Percentiles rank a stretch among this genome's conserved stretches.
These are phyloP conservation scores for Amia ocellicauda DNA, from an alignment of 2,113 vertebrate genomes.

Conservation along the genomic window DNA sequence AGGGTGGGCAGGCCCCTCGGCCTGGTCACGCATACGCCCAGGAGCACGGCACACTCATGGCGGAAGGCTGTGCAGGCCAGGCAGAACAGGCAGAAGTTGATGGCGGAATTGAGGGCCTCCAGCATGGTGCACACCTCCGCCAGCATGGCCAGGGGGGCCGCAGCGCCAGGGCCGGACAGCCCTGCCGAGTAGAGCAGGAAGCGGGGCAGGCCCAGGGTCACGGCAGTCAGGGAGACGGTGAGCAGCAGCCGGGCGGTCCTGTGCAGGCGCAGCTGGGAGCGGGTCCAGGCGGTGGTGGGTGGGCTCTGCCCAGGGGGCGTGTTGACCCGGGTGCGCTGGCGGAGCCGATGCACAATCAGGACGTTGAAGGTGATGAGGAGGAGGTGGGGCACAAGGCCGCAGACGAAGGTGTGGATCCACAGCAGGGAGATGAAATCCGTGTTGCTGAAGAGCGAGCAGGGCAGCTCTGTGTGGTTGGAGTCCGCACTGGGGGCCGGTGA, in stretches of 20 bases:
- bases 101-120: conserved; percentile 15
- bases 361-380: conserved; percentile 13
- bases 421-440: neutral
- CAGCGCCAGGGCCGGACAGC: neutral
- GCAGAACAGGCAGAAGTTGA: conserved; percentile 21
- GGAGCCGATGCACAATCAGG: conserved; percentile 2
- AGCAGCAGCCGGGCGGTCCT: conserved; percentile 12
- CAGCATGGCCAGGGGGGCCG: neutral
- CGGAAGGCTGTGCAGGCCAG: conserved; percentile 17
- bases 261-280: neutral
- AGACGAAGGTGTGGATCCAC: conserved; percentile 9
- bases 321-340: neutral
- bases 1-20: neutral
- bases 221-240: neutral
- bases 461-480: too few relatives aligned
- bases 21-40: neutral
- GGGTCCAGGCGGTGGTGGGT: neutral
- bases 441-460: neutral
- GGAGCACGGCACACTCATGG: neutral
- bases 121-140: conserved; percentile 9
- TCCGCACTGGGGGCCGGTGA: neutral
- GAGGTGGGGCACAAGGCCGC: conserved; percentile 6
- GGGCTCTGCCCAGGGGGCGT: neutral
- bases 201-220: conserved; percentile 10
- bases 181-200: neutral